Base-by-base conservation (phyloP, 2,888 invertebrate genomes). In the Thera obeliscata region DNA sequence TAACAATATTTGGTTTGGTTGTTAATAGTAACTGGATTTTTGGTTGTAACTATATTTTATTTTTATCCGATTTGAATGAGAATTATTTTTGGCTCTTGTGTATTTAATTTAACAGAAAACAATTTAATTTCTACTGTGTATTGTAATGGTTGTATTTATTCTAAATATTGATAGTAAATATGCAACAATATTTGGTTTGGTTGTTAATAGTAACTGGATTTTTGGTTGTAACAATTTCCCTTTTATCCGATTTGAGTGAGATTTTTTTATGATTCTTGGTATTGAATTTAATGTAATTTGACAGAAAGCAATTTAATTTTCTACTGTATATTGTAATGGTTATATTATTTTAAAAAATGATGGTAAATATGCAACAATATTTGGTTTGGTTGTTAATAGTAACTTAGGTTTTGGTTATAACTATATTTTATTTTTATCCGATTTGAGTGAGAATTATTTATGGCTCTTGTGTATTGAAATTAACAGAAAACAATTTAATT, bases 1-100 rank as follows among this genome's bases (percentile, higher is more conserved):
- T 7, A 41, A 7, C 6, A 7, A 41, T 5, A 41, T 41, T 41
- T 41, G 3, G 41, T 41, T 41, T 6, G 41, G 4, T 41, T 41
- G 7, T 41, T 6, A 41, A 7, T 7, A 7, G 41, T 41, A 7
- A 7, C 6, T 2, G 5, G 41, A 7, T 41, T 41, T 41, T 41
- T 41, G 41, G 41, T 41, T 41, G 41, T 41, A 41, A 22, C 22
- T 46, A 22, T 35, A 11, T 35, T 54, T 7, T 56, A 41, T 22
- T 64, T 68, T 57, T 38, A 43, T 60, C 57, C 0, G n/a, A 52
- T 56, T 60, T 57, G 50, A 65, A 49, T 64, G 57, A 58, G 46
- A 54, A 38, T 54, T 49, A 6, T 41, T 46, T 12, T 7, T n/a
- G 50, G 46, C 6, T 36, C 46, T 58, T 58, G 22, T 22, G 22